Conservation (phyloP, 2,113 vertebrate species). For the Natator depressus region DNA sequence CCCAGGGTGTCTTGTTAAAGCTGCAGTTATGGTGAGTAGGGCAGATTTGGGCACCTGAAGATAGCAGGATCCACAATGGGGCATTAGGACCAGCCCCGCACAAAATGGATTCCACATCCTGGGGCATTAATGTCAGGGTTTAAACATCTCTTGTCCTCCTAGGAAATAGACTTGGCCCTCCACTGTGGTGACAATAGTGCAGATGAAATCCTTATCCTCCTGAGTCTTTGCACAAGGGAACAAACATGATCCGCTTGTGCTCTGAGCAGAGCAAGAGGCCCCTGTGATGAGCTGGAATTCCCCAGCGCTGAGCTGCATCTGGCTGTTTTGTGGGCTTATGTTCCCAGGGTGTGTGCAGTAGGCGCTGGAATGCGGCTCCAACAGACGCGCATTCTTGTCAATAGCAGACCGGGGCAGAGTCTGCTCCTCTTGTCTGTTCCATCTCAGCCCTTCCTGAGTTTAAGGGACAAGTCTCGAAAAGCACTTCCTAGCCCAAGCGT, state of each 20-base stretch:
- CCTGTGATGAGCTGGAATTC: background rate
- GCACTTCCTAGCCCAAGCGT: background rate
- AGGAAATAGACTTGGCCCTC: background rate
- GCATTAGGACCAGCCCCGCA: background rate
- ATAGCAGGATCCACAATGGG: constrained; percentile 2
- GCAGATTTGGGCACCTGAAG: background rate
- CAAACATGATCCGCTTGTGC: background rate
- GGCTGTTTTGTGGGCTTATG: background rate
- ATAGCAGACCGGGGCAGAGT: constrained; percentile 20
- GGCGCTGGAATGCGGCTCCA: constrained; percentile 6
- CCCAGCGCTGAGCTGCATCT: background rate
- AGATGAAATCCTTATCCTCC: background rate
- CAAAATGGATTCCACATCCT: background rate
- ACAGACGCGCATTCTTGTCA: constrained; percentile 39
- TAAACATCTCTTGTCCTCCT: background rate
- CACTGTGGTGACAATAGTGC: background rate
- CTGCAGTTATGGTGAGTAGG: background rate
- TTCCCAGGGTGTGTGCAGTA: background rate
- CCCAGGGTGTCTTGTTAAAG: background rate
- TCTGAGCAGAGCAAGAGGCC: background rate
- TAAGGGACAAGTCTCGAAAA: rapidly evolving
- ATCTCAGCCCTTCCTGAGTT: background rate
- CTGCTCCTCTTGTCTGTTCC: background rate
- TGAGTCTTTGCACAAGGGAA: background rate
- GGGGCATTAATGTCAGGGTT: background rate